phyloP scores from a whole-genome alignment of 2,797 vertebrate species.

The Gymnocypris eckloni region DNA sequence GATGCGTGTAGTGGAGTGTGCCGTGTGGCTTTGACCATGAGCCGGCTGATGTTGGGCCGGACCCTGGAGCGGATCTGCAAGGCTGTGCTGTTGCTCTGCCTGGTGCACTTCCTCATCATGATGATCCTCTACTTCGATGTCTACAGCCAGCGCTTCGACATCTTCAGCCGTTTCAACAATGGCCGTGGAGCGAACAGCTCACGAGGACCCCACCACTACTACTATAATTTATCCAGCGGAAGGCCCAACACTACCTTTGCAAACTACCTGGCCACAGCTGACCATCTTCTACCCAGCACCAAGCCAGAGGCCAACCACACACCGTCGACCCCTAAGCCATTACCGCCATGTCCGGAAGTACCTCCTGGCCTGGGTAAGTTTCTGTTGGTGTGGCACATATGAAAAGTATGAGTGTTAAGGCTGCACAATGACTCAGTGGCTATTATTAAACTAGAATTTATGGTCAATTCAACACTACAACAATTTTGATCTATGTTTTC shows the following conservation, averaged over 20 bases:
- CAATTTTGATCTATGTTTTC: background rate
- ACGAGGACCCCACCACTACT: constrained; percentile 79
- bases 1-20: constrained; percentile 70
- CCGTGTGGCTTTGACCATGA: constrained; percentile 87
- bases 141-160: constrained; percentile 95
- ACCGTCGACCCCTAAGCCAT: constrained; percentile 79
- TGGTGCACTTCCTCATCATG: constrained; percentile 97
- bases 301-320: constrained; percentile 83
- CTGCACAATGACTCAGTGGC: background rate
- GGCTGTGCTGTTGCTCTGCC: constrained; percentile 96
- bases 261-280: constrained; percentile 81
- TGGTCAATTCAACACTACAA: background rate
- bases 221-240: constrained; percentile 84
- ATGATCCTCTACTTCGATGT: constrained; percentile 99
- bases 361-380: constrained; percentile 92
- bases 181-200: constrained; percentile 73
- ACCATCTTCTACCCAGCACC: constrained; percentile 80
- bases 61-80: constrained; percentile 99
- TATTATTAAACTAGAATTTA: background rate
- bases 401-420: background rate
- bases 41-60: constrained; percentile 97
- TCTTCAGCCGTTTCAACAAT: constrained; percentile 96
- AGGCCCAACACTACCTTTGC: constrained; percentile 87
- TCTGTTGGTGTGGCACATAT: background rate
- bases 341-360: constrained; percentile 90